Evolutionary conservation across 2,797 vertebrate species (phyloP).

Genomic region (Cossypha niveicapilla): DNA sequence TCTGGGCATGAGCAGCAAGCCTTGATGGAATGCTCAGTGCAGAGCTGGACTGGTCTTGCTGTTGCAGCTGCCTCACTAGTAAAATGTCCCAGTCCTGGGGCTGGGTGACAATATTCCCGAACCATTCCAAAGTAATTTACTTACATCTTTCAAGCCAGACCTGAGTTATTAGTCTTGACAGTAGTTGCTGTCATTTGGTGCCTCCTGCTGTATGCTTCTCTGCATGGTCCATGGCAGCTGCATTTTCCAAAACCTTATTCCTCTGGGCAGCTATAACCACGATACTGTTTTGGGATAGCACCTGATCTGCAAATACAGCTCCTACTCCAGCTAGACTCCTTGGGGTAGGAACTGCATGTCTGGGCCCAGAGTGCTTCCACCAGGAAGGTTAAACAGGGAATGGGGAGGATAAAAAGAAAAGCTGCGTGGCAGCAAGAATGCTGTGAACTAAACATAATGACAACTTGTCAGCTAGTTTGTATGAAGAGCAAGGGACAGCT

Average conservation of each 20-base stretch:
- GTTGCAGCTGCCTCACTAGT: not conserved
- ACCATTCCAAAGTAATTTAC: not conserved
- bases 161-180: not conserved
- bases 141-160: not conserved
- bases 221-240: not conserved
- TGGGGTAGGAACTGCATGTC: not conserved
- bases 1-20: not conserved
- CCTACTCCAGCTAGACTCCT: not conserved
- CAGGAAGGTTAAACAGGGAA: not conserved
- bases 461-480: not conserved
- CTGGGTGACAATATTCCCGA: not conserved
- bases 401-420: not conserved
- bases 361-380: not conserved
- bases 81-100: not conserved
- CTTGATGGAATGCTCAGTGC: not conserved
- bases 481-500: not conserved
- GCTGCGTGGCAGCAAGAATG: not conserved
- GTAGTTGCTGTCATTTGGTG: not conserved
- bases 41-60: not conserved
- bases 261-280: not conserved
- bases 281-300: not conserved
- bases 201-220: not conserved
- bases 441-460: not conserved
- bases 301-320: not conserved
- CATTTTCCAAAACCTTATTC: not conserved